Percentiles rank a stretch among this genome's conserved stretches.
These are phyloP conservation scores for Himantopus leucocephalus DNA, from an alignment of 2,113 vertebrate species.

Conservation along the genomic window DNA sequence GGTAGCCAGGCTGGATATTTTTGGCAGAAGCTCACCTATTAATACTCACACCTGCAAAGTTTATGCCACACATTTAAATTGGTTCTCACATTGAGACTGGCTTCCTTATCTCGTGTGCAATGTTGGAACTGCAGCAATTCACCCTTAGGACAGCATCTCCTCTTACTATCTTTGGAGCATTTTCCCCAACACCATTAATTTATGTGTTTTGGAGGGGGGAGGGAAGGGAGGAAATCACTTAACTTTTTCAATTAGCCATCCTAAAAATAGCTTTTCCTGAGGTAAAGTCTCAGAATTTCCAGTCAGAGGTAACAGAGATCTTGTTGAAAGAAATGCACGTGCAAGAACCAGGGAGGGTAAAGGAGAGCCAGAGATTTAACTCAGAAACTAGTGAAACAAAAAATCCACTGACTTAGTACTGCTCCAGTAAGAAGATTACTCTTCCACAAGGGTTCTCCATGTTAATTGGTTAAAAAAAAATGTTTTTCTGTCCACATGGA, in stretches of 20 bases:
- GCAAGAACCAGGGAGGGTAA: neutral
- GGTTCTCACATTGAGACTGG: neutral
- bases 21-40: neutral
- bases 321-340: neutral
- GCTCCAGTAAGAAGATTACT: neutral
- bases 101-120: neutral
- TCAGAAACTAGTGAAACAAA: neutral
- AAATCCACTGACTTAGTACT: neutral
- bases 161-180: neutral
- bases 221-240: neutral
- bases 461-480: neutral
- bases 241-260: neutral
- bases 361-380: neutral
- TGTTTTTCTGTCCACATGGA: neutral
- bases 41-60: neutral
- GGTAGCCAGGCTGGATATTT: neutral
- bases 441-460: neutral
- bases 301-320: neutral
- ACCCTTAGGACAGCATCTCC: neutral
- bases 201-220: neutral
- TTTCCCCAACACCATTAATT: neutral
- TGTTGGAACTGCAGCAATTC: neutral
- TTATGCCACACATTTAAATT: neutral
- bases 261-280: neutral
- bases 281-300: conserved; percentile 24